Percentiles rank a stretch among this genome's conserved stretches.
Conservation (phyloP, 2,888 invertebrate genomes). For the Drosophila atroscutellata region DNA sequence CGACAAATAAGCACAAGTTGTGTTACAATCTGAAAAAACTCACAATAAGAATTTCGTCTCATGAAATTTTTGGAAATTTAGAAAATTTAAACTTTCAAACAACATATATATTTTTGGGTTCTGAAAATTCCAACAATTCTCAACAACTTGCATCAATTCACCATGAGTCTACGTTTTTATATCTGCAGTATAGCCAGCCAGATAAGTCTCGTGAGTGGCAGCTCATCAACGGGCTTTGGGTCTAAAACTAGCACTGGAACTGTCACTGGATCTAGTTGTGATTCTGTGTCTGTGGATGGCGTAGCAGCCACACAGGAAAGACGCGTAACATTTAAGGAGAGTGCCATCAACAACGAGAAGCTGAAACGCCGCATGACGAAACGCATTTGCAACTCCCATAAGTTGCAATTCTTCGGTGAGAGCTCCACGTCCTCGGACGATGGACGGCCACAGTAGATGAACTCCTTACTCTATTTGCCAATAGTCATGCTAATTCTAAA, state of each 20-base stretch:
- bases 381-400: slow-evolving; percentile 68
- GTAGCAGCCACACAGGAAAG: neutral
- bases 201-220: neutral
- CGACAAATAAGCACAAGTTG: slow-evolving; percentile 5
- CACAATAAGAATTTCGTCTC: neutral
- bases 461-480: neutral
- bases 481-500: neutral
- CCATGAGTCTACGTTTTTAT: neutral
- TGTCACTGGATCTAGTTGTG: neutral
- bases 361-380: slow-evolving; percentile 65
- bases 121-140: neutral
- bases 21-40: slow-evolving; percentile 21
- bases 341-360: slow-evolving; percentile 63
- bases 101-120: neutral
- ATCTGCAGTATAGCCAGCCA: slow-evolving; percentile 9
- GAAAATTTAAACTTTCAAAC: neutral
- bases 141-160: neutral
- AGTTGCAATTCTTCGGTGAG: slow-evolving; percentile 58
- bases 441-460: slow-evolving; percentile 7
- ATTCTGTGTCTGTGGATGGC: neutral
- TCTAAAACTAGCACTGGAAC: neutral
- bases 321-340: slow-evolving; percentile 49
- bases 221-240: neutral
- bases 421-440: slow-evolving; percentile 72
- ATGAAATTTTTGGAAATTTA: neutral